Base-by-base conservation (phyloP, 2,888 invertebrate genomes). In the Lissocephala sabroskyi region DNA sequence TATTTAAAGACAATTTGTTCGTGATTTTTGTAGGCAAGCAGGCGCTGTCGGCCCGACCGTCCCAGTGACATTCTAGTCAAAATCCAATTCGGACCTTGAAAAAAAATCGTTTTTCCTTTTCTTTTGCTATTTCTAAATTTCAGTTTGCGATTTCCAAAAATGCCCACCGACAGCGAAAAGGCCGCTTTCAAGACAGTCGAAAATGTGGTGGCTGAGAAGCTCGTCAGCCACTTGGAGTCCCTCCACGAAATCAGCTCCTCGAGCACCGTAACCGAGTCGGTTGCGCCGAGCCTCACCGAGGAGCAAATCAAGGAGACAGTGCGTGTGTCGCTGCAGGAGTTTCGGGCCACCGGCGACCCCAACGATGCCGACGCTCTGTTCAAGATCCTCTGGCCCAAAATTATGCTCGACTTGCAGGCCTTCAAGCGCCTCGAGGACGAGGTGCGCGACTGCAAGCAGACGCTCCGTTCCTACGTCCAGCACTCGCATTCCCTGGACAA, bases 1-100 rank as follows among this genome's bases (percentile, higher is more conserved):
- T 76, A 73, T 73, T 73, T 73, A 73, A 73, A 73, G 76, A 73
- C 76, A 76, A 73, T 73, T 73, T 76, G 73, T 76, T 73, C 73
- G 73, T 68, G 76, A 73, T 76, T 76, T n/a, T n/a, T n/a, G 71
- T 71, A 76, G 76, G 73, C 76, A 71, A 66, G 59, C 65, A 51
- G 52, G 57, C 47, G 57, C 53, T 23, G 23, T 23, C 7, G 3
- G 23, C 23, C 23, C 23, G 23, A 3, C 23, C 7, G 23, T 23
- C 23, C n/a, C n/a, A n/a, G n/a, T n/a, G n/a, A 23, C 7, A 23
- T 23, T 23, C 7, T 23, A 23, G 23, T 23, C 7, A 3, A 23
- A 23, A 5, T 23, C 3, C 23, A 23, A 7, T 23, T 23, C 7
- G 7, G 23, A 5, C 7, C 7, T 23, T 23, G 23, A 7, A 23